A percentile compares a stretch with the other conserved stretches of the same genome.
Evolutionary conservation across 2,797 vertebrate genomes (phyloP).

Genomic region (Chelon labrosus): DNA sequence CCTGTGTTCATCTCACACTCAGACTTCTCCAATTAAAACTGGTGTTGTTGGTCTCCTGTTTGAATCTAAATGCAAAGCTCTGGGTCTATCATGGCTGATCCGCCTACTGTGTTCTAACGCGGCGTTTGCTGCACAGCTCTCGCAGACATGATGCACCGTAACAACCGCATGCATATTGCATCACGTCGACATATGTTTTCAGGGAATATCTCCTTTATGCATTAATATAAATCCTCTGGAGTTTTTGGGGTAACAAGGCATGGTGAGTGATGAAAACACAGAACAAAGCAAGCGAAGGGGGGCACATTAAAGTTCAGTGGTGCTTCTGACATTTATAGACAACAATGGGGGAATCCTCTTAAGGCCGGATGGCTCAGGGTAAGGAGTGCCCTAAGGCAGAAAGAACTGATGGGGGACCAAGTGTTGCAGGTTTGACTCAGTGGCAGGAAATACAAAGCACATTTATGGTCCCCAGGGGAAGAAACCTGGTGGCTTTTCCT

Average conservation of each 20-base stretch:
- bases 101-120: slow-evolving; percentile 4
- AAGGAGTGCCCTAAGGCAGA: slow-evolving; percentile 20
- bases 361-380: neutral
- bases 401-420: neutral
- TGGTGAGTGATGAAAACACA: neutral
- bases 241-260: slow-evolving; percentile 17
- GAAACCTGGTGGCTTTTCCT: neutral
- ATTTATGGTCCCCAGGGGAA: slow-evolving; percentile 13
- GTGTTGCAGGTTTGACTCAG: slow-evolving; percentile 10
- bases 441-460: neutral
- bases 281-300: slow-evolving; percentile 32
- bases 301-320: neutral
- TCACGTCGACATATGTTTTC: slow-evolving; percentile 52
- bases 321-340: slow-evolving; percentile 7
- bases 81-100: slow-evolving; percentile 16
- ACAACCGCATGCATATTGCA: slow-evolving; percentile 68
- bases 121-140: slow-evolving; percentile 23
- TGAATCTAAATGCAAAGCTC: slow-evolving; percentile 6
- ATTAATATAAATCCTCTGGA: slow-evolving; percentile 53
- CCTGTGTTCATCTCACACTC: too few relatives aligned
- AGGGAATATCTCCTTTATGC: slow-evolving; percentile 57
- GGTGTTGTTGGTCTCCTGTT: too few relatives aligned
- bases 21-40: too few relatives aligned
- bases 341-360: slow-evolving; percentile 9
- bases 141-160: slow-evolving; percentile 51